Base-by-base conservation (phyloP, 2,797 vertebrate species). In the Alectoris magna region DNA sequence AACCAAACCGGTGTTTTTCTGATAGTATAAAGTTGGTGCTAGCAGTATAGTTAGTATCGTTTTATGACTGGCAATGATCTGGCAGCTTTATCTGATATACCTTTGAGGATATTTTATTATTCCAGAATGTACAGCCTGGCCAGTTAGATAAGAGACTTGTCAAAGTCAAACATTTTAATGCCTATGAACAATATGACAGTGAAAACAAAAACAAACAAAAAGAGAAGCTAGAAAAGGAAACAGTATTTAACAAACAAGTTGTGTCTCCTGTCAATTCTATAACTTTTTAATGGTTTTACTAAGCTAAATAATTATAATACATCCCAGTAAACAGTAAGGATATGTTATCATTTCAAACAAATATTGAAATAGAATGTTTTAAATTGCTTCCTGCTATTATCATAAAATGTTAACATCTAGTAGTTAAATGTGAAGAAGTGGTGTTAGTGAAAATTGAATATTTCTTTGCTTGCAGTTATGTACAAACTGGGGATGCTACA, bases 381-480 rank as follows among this genome's bases (percentile, higher is more conserved):
- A 89, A 84, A 90, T 89, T 78, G 22, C 51, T 92, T 90, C 34
- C 51, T 76, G 38, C 73, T 88, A 24, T 76, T 76, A 81, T 84
- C 53, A 76, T 85, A 87, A 89, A 91, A 14, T 59, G 10, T 72
- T 67, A 92, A 91, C 90, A 76, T 81, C 49, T 63, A n/a, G 11
- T 39, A 84, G 51, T 9, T 49, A 48, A 80, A 51, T 0, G 0
- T 62, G 38, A 24, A 89, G 39, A 87, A 72, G 14, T 15, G 84
- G 55, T 14, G 7, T 64, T 38, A 91, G 16, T 49, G 49, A 77
- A 36, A 90, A 72, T 8, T 26, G 18, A 59, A 48, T 59, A 46
- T 36, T 74, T 84, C 14, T 91, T 95, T 88, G 24, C 22, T 89
- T 91, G 36, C 15, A 23, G 78, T 76, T 85, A 10, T 59, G 26